A percentile compares a stretch with the other conserved stretches of the same genome.
Evolutionary conservation across 1,140 invertebrate genomes (phyloP).

Genomic region (Heliconius congener): DNA sequence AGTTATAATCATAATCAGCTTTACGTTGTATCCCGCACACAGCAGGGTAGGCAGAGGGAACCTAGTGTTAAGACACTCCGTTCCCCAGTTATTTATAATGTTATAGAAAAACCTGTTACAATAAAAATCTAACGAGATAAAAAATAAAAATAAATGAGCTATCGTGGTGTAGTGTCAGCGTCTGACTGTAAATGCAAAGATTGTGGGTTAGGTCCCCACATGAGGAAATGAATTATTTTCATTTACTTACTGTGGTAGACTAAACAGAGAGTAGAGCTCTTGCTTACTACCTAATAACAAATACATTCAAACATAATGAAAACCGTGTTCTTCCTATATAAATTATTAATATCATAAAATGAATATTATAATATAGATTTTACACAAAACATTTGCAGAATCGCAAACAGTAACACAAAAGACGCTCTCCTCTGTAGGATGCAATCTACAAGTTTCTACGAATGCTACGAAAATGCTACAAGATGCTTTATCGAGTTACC

Average conservation of each 20-base stretch:
- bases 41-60: too few species aligned
- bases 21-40: too few species aligned
- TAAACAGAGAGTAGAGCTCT: background rate
- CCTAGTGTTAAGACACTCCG: too few species aligned
- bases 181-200: background rate
- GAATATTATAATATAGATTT: background rate
- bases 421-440: background rate
- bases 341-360: background rate
- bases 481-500: constrained; percentile 5
- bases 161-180: too few species aligned
- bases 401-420: background rate
- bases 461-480: constrained; percentile 11
- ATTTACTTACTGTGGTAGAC: background rate
- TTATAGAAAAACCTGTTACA: too few species aligned
- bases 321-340: background rate
- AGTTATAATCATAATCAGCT: background rate
- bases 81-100: too few species aligned
- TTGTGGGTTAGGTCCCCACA: too few species aligned
- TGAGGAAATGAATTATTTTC: background rate
- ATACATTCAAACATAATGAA: background rate
- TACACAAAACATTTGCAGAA: background rate
- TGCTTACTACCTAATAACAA: too few species aligned
- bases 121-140: too few species aligned
- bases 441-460: constrained; percentile 14
- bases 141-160: too few species aligned